phyloP scores from a whole-genome alignment of 2,797 vertebrate species.

The Crypturellus tataupa region DNA sequence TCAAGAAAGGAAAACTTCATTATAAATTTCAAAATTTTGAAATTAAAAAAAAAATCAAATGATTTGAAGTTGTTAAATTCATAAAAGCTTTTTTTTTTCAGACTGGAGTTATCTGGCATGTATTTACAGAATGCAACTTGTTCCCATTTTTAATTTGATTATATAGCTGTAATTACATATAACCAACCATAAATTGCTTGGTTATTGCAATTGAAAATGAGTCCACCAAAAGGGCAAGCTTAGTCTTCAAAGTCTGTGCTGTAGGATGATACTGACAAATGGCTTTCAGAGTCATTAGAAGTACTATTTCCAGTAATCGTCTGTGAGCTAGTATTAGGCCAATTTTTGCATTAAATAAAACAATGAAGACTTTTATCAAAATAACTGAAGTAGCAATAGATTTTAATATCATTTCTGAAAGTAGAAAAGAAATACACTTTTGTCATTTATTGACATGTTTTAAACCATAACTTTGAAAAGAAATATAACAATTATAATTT shows the following conservation, averaged over 20 bases:
- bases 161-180: neutral
- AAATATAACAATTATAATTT: neutral
- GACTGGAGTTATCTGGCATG: neutral
- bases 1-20: neutral
- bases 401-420: neutral
- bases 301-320: neutral
- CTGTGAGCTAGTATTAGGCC: neutral
- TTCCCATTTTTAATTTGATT: neutral
- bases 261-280: neutral
- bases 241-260: neutral
- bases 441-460: neutral
- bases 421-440: accelerated
- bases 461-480: neutral
- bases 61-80: neutral
- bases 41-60: neutral
- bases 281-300: neutral
- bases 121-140: neutral
- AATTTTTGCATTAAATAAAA: neutral
- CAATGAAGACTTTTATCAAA: neutral
- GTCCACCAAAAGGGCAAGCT: neutral
- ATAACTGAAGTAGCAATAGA: neutral
- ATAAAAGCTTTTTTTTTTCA: neutral
- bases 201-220: neutral
- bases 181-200: neutral
- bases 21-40: neutral